Conservation (phyloP, 2,888 invertebrate species). For the Elysia crispata region DNA sequence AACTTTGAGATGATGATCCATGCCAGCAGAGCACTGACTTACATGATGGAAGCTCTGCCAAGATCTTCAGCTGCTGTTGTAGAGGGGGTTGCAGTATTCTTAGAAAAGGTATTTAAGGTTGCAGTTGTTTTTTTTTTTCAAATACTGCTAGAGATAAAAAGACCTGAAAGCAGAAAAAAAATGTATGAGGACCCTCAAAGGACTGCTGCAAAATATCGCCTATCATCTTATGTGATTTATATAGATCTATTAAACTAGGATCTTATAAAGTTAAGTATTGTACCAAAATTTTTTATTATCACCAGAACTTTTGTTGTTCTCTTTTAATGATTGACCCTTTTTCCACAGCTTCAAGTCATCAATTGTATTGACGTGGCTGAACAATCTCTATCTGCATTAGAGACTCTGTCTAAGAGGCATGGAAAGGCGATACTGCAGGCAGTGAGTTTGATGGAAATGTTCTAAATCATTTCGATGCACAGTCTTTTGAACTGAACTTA, state of each 20-base stretch:
- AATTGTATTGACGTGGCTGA: constrained; percentile 99
- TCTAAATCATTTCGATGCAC: not conserved
- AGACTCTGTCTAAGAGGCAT: constrained; percentile 96
- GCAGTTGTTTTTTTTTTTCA: too few relatives aligned
- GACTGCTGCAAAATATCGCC: too few relatives aligned
- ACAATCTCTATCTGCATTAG: constrained; percentile 96
- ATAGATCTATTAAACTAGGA: too few relatives aligned
- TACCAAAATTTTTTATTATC: not conserved
- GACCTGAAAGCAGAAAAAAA: too few relatives aligned
- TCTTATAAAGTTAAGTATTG: too few relatives aligned
- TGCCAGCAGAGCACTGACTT: constrained; percentile 97
- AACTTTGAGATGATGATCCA: constrained; percentile 99
- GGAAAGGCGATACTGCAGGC: constrained; percentile 92
- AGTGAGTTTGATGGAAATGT: constrained; percentile 62
- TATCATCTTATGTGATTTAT: too few relatives aligned
- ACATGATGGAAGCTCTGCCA: constrained; percentile 99
- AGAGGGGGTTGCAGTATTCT: constrained; percentile 96
- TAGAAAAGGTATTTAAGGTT: constrained; percentile 39
- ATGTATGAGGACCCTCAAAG: too few relatives aligned
- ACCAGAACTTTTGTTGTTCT: not conserved
- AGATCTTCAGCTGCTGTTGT: constrained; percentile 95
- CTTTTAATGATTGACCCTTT: not conserved
- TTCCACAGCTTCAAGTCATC: constrained; percentile 55
- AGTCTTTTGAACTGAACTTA: not conserved
- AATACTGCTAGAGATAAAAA: too few relatives aligned